Evolutionary conservation across 2,113 vertebrate species (phyloP), one percentile per base, ranked within the genome.

Genomic region (Lepidothrix coronata): DNA sequence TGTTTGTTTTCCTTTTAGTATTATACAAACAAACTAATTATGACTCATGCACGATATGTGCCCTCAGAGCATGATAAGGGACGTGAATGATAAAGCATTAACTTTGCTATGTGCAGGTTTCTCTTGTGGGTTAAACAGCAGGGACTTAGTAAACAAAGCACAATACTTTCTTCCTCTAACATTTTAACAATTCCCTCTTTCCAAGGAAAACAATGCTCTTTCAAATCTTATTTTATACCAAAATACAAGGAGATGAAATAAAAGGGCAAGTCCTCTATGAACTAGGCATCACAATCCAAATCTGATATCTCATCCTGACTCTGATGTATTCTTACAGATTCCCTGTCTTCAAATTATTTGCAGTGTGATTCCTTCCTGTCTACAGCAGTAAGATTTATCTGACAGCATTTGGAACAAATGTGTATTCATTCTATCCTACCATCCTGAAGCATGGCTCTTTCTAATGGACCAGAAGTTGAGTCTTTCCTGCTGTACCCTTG

Each of bases 1-100:
- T 96, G 97, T 94, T 96, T 97, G 96, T 96, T 98, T 98, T 97
- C 97, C 96, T 96, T 94, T 84, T 44, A 19, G 52, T 46, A 78
- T 82, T 94, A 91, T 70, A 97, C 85, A 97, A 97, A 98, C 95
- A 97, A 96, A 65, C 75, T 85, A 92, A 80, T 88, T 80, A 91
- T 98, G 97, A 98, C 91, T 98, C 97, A 97, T 5, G 19, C 35
- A 86, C 58, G 85, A 72, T 88, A 76, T 11, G 0, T 90, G 71
- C 54, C 68, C 76, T 83, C 76, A 51, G 70, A 58, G 49, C 93
- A 52, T 46, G 94, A 95, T 74, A 73, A 78, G 80, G 77, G 74
- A 85, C 5, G 2, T 85, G 75, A 89, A 55, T 77, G 89, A 94
- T 96, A 96, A 96, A 97, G 85, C 59, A 95, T 91, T 88, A 84